Evolutionary conservation across 2,797 vertebrate genomes (phyloP).

Genomic region (Salmo trutta): DNA sequence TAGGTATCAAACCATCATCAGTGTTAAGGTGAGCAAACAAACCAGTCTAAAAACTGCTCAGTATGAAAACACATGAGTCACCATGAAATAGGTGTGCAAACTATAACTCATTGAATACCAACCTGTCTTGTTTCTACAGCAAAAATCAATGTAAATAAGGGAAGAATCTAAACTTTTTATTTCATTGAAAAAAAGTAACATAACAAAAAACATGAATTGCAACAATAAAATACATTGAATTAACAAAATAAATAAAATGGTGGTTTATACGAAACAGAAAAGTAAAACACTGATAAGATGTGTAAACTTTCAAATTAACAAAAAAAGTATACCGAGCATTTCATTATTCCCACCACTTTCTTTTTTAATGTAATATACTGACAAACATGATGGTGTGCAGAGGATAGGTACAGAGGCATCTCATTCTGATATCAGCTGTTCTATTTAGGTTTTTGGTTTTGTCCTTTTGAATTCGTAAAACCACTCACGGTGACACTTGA

Average conservation of each 20-base stretch:
- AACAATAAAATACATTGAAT: constrained; percentile 89
- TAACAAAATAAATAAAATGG: constrained; percentile 71
- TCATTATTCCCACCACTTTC: constrained; percentile 53
- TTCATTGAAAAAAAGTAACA: constrained; percentile 96
- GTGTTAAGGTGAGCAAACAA: no score
- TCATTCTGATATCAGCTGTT: constrained; percentile 51
- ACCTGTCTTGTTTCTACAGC: background rate
- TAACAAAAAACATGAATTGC: constrained; percentile 89
- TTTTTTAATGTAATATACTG: background rate
- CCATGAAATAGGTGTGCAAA: no score
- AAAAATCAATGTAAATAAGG: background rate
- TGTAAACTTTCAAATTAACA: constrained; percentile 77
- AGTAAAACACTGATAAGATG: constrained; percentile 80
- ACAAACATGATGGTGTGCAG: constrained; percentile 9
- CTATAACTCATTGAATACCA: background rate
- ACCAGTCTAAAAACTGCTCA: no score
- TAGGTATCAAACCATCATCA: no score
- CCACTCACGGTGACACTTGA: constrained; percentile 41
- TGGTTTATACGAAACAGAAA: constrained; percentile 76
- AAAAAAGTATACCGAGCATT: constrained; percentile 77
- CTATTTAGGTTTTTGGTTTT: constrained; percentile 24
- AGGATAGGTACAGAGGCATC: constrained; percentile 49
- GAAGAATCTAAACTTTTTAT: constrained; percentile 51
- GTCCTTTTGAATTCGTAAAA: constrained; percentile 29
- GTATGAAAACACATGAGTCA: no score